Evolutionary conservation across 2,888 invertebrate species (phyloP).

Genomic region (Theodoxus fluviatilis): DNA sequence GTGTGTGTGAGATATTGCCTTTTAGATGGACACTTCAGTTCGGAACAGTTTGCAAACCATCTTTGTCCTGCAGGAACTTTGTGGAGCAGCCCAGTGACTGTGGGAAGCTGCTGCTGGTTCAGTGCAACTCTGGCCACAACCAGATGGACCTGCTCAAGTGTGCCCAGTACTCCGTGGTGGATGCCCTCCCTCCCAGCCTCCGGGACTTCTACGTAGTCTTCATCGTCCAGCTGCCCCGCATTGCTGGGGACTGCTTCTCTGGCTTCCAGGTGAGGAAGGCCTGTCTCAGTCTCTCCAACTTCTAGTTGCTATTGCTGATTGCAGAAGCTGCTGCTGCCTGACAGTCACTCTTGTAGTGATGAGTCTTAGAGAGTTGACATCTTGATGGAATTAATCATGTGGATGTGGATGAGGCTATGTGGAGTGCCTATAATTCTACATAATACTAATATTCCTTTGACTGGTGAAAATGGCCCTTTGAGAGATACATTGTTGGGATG

Average conservation of each 20-base stretch:
- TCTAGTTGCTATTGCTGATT: too few relatives aligned
- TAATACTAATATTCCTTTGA: too few relatives aligned
- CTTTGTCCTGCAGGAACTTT: constrained; percentile 35
- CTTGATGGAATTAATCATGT: too few relatives aligned
- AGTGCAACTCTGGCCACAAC: constrained; percentile 57
- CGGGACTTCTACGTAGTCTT: constrained; percentile 46
- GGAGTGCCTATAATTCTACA: too few relatives aligned
- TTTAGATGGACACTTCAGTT: too few relatives aligned
- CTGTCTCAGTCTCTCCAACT: not conserved
- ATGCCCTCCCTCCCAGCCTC: constrained; percentile 38
- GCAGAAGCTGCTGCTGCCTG: too few relatives aligned
- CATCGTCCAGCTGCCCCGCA: constrained; percentile 52
- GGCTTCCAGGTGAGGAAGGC: constrained; percentile 52
- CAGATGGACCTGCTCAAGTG: constrained; percentile 54
- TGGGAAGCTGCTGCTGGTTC: constrained; percentile 49
- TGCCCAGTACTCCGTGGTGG: constrained; percentile 52
- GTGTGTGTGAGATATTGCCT: not conserved
- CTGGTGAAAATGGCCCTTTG: too few relatives aligned
- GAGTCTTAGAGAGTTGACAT: too few relatives aligned
- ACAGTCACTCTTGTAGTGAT: too few relatives aligned
- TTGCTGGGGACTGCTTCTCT: constrained; percentile 52
- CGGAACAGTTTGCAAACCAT: too few relatives aligned
- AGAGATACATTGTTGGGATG: too few relatives aligned
- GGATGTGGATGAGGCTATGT: too few relatives aligned
- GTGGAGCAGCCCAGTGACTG: constrained; percentile 29